Base-by-base conservation (phyloP, 2,113 vertebrate species). In the Alectura lathami region DNA sequence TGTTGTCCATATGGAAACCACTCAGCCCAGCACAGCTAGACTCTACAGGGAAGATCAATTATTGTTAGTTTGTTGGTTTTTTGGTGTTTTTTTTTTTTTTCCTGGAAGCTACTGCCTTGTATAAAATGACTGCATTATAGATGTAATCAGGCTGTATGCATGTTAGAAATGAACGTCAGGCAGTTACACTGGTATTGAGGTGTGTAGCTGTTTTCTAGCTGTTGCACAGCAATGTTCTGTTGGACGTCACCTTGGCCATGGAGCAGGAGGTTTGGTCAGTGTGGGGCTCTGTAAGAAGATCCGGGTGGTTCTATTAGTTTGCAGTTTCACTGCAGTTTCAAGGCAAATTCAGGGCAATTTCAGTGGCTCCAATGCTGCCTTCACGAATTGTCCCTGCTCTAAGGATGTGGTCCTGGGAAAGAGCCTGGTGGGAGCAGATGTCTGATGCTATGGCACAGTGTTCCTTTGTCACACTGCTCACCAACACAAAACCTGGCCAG, bases 161-260 rank as follows among this genome's bases (percentile, higher is more conserved):
- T 51, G 47, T 42, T 70, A 11, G 2, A 34, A 23, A 43, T 24
- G 18, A 70, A 17, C 8, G 6, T 38, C 23, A 32, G 29, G 53
- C 27, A 36, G 23, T 43, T 60, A 56, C 6, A 3, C 16, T 90
- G 87, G 64, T 56, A 73, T 6, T 53, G 30, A 27, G 10, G 40
- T 16, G 14, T 30, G 18, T 7, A 22, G 80, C 14, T 43, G 29
- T 72, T 69, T 76, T 56, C 43, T 45, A 24, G 36, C 7, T 77
- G 9, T 22, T 57, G n/a, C 11, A 4, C 22, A 74, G 38, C 17
- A 11, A 1, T 16, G 8, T 72, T 73, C 62, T 6, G 1, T 62
- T 26, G 69, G 27, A 6, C 32, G 32, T 30, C 26, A 21, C 63
- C 66, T 74, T 32, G 0, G 1, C 23, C 2, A 1, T 17, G 54